phyloP scores from a whole-genome alignment of 2,113 vertebrate genomes.

The Platysteira castanea region DNA sequence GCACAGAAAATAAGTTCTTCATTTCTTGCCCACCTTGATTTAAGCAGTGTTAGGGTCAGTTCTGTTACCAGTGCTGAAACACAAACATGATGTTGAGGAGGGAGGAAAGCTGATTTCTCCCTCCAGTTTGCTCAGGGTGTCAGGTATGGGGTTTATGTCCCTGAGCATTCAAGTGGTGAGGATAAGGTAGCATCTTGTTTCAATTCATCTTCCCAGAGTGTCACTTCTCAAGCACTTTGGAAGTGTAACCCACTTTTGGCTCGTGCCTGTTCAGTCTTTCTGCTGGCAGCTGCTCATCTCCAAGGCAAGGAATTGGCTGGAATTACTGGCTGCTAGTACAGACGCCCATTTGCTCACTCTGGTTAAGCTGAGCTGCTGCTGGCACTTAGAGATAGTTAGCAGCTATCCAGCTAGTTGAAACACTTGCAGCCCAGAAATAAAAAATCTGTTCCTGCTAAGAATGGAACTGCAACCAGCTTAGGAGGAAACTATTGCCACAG shows the following conservation, averaged over 20 bases:
- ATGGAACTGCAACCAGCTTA: neutral
- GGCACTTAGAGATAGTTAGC: slow-evolving; percentile 34
- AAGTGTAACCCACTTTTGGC: neutral
- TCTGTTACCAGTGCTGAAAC: neutral
- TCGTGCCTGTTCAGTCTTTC: neutral
- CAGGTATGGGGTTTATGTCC: neutral
- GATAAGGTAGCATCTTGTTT: neutral
- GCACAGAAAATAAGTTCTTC: neutral
- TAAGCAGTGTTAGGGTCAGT: neutral
- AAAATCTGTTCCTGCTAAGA: slow-evolving; percentile 52
- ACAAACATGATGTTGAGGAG: neutral
- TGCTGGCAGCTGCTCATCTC: neutral
- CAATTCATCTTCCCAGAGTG: neutral
- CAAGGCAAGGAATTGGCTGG: slow-evolving; percentile 24
- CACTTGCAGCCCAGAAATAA: slow-evolving; percentile 13
- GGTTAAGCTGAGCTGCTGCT: slow-evolving; percentile 34
- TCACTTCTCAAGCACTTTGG: neutral
- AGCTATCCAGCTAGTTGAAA: slow-evolving; percentile 35
- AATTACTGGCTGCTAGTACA: neutral
- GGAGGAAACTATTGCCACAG: neutral
- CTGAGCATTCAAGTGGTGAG: neutral
- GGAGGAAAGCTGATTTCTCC: neutral
- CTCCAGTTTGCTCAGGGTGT: neutral
- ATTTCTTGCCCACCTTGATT: neutral
- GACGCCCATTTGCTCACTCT: neutral